Conservation (phyloP, 2,113 vertebrate species). For the Dermatemys mawii region DNA sequence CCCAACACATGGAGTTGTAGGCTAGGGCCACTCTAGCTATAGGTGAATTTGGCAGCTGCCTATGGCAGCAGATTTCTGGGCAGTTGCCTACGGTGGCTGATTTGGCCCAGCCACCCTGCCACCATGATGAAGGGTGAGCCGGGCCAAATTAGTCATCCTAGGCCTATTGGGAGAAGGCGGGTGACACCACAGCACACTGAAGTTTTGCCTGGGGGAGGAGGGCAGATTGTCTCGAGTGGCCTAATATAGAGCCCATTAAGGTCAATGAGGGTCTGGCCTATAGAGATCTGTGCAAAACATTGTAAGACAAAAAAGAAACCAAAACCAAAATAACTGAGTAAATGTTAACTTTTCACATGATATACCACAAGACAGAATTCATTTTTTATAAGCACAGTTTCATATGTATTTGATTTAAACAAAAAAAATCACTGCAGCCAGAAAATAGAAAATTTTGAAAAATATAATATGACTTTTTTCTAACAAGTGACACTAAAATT, state of each 20-base stretch:
- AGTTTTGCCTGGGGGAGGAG: neutral
- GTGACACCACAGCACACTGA: neutral
- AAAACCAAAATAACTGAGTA: neutral
- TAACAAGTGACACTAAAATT: neutral
- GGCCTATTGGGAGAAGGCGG: neutral
- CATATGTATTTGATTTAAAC: neutral
- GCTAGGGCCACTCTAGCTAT: neutral
- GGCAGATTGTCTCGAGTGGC: neutral
- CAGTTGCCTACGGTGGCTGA: neutral
- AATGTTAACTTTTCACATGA: neutral
- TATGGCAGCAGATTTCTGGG: neutral
- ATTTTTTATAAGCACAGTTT: neutral
- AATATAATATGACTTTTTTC: neutral
- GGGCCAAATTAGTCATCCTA: neutral
- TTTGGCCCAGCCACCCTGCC: neutral
- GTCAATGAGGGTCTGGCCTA: neutral
- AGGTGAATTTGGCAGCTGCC: neutral
- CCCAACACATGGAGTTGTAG: neutral
- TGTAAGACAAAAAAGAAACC: neutral
- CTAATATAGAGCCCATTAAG: neutral
- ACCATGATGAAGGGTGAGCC: neutral
- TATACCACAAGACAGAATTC: neutral
- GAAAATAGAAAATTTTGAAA: neutral
- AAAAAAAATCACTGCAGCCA: neutral
- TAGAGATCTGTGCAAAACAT: neutral